phyloP scores from a whole-genome alignment of 2,888 invertebrate species.

The Gryllus longicercus region DNA sequence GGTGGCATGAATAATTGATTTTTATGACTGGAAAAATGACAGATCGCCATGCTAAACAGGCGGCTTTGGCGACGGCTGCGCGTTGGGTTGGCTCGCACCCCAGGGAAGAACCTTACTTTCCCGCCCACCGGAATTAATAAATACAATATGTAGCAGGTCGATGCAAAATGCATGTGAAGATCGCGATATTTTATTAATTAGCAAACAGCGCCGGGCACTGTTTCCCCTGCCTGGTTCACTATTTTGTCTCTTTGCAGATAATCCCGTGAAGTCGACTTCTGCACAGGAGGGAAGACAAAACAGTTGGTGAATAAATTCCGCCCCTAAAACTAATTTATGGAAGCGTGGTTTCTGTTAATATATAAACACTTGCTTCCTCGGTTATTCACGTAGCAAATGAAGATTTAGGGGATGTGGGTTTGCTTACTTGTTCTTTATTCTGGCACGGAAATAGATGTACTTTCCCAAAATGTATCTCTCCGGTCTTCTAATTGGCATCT shows the following conservation, averaged over 20 bases:
- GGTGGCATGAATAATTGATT: neutral
- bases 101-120: neutral
- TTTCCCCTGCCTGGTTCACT: neutral
- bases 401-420: neutral
- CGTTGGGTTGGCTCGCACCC: neutral
- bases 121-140: neutral
- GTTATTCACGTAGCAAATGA: neutral
- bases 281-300: neutral
- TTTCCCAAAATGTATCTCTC: too few species aligned
- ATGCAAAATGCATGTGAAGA: neutral
- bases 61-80: neutral
- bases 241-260: neutral
- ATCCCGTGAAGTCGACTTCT: neutral
- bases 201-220: neutral
- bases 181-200: slow-evolving; percentile 17
- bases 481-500: too few species aligned
- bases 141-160: neutral
- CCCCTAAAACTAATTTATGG: neutral
- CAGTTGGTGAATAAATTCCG: neutral
- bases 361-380: neutral
- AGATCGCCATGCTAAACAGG: neutral
- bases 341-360: neutral
- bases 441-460: neutral
- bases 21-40: neutral
- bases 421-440: neutral